Evolutionary conservation across 1,140 invertebrate species (phyloP).

Genomic region (Eupristina koningsbergeri): DNA sequence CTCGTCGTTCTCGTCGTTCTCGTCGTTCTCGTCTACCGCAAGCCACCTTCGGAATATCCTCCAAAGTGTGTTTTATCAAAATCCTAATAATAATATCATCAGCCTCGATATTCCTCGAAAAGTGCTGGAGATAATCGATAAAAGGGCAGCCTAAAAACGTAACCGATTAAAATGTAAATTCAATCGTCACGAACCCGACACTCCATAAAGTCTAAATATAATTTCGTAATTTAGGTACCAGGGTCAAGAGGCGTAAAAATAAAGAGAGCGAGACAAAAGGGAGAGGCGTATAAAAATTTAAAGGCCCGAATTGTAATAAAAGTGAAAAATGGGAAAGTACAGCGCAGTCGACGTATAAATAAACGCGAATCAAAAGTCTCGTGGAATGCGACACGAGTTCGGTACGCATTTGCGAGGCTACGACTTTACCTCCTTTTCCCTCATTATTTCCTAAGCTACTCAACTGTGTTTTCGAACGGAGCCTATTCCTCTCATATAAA

Average conservation of each 20-base stretch:
- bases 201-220: slow-evolving; percentile 18
- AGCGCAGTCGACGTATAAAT: slow-evolving; percentile 23
- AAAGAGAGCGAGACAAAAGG: neutral
- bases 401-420: neutral
- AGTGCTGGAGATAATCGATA: slow-evolving; percentile 3
- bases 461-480: slow-evolving; percentile 13
- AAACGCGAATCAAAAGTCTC: slow-evolving; percentile 16
- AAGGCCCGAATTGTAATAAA: neutral
- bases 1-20: no score
- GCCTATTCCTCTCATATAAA: slow-evolving; percentile 15
- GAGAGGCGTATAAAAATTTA: slow-evolving; percentile 3
- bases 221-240: slow-evolving; percentile 1
- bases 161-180: slow-evolving; percentile 22
- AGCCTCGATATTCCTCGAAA: neutral
- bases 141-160: neutral
- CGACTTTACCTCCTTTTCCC: neutral
- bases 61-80: neutral
- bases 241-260: neutral
- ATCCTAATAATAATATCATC: neutral
- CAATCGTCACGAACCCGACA: neutral
- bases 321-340: neutral
- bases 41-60: neutral
- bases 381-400: neutral
- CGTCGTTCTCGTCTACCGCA: neutral
- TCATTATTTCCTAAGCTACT: neutral